Conservation (phyloP, 2,888 invertebrate species). For the Mythimna impura region DNA sequence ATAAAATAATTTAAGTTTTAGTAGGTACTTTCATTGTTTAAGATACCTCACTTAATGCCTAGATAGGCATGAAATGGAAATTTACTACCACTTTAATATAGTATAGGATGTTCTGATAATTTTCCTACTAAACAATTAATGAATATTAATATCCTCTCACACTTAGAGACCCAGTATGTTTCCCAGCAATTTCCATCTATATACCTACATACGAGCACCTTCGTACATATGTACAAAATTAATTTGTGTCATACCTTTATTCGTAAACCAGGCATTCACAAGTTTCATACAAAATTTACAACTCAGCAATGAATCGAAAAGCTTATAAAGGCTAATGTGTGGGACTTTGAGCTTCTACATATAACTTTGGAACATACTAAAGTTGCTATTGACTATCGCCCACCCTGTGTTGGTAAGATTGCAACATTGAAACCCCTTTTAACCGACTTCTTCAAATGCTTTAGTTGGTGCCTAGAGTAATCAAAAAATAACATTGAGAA, state of each 20-base stretch:
- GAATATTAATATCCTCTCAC: neutral
- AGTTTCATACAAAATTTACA: neutral
- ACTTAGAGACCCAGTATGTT: neutral
- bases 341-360: neutral
- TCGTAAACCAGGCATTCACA: neutral
- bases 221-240: neutral
- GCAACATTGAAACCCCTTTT: neutral
- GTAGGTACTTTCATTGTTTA: constrained; percentile 14
- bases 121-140: neutral
- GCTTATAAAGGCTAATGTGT: neutral
- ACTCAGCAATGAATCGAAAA: neutral
- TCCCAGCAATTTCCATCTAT: neutral
- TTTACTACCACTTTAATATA: neutral
- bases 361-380: neutral
- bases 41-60: neutral
- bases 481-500: neutral
- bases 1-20: constrained; percentile 2
- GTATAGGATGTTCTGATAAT: neutral
- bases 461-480: neutral
- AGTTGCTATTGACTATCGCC: neutral
- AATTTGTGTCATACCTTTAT: neutral
- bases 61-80: neutral
- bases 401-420: neutral
- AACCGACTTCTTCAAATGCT: neutral
- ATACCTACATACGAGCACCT: neutral